Conservation (phyloP, 2,797 vertebrate genomes). For the Epinephelus awoara region DNA sequence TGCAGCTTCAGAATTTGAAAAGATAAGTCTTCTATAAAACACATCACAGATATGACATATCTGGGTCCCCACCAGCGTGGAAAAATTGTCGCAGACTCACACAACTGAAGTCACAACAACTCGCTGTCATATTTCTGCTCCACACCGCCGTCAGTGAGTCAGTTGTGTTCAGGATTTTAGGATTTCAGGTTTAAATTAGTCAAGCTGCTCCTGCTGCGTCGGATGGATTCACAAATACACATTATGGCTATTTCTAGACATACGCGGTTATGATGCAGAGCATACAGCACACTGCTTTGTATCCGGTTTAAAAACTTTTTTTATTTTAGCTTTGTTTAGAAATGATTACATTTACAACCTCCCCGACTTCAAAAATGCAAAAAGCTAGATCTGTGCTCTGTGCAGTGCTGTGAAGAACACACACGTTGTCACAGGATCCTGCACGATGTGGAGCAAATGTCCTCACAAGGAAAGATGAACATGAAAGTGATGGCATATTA, state of each 20-base stretch:
- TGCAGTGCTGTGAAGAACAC: neutral
- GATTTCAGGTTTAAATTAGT: conserved; percentile 64
- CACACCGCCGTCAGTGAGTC: conserved; percentile 33
- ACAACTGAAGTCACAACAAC: conserved; percentile 64
- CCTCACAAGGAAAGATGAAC: conserved; percentile 9
- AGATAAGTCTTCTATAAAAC: conserved; percentile 68
- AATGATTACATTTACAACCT: neutral
- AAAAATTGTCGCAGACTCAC: conserved; percentile 55
- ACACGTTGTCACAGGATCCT: neutral
- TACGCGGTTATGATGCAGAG: neutral
- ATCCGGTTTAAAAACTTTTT: neutral
- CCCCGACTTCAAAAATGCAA: neutral
- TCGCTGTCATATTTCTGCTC: conserved; percentile 43
- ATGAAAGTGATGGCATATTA: conserved; percentile 33
- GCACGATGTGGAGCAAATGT: neutral
- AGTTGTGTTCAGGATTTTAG: conserved; percentile 50
- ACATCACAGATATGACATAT: conserved; percentile 74
- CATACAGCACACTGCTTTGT: neutral
- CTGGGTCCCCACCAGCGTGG: conserved; percentile 76
- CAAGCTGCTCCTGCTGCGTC: conserved; percentile 35
- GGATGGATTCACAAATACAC: conserved; percentile 26
- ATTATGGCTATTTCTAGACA: conserved; percentile 17
- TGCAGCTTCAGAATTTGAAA: conserved; percentile 66
- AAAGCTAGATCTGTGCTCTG: neutral
- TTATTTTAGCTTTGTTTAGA: neutral